A percentile compares a stretch with the other conserved stretches of the same genome.
These are phyloP conservation scores for Rosalia funebris DNA, from an alignment of 2,888 invertebrate species.

Conservation along the genomic window DNA sequence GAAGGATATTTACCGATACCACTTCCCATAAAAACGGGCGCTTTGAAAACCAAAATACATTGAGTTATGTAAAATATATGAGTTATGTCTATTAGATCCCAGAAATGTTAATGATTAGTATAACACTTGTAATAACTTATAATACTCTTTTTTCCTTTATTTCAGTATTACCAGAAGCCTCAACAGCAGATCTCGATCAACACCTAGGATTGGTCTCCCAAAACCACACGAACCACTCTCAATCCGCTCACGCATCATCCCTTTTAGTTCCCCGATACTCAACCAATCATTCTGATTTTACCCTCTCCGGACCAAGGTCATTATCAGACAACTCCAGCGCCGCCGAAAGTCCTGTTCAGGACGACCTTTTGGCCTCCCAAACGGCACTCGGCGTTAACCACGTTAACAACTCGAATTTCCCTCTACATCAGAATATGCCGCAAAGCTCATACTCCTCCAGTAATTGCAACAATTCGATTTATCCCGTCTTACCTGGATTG, in stretches of 20 bases:
- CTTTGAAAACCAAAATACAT: no score
- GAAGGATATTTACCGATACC: no score
- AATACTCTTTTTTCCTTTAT: conserved; percentile 38
- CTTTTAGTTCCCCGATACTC: conserved; percentile 77
- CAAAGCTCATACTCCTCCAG: conserved; percentile 65
- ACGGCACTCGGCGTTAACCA: conserved; percentile 72
- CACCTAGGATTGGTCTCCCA: conserved; percentile 73
- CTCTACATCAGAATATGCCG: conserved; percentile 65
- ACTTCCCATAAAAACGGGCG: no score
- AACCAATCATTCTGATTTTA: conserved; percentile 73
- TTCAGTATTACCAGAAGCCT: conserved; percentile 81
- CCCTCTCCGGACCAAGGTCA: conserved; percentile 77
- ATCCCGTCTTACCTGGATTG: conserved; percentile 83
- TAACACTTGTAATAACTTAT: no score
- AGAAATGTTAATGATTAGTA: no score
- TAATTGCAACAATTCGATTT: conserved; percentile 78
- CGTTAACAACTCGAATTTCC: conserved; percentile 69
- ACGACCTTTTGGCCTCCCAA: conserved; percentile 76
- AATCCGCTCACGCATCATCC: conserved; percentile 62
- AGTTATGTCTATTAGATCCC: no score
- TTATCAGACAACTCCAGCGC: conserved; percentile 85
- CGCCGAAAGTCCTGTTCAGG: conserved; percentile 85
- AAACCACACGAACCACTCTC: conserved; percentile 67
- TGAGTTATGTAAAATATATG: no score
- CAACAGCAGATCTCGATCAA: conserved; percentile 79